phyloP scores from a whole-genome alignment of 2,888 invertebrate species.

The Drosophila fulvimacula region DNA sequence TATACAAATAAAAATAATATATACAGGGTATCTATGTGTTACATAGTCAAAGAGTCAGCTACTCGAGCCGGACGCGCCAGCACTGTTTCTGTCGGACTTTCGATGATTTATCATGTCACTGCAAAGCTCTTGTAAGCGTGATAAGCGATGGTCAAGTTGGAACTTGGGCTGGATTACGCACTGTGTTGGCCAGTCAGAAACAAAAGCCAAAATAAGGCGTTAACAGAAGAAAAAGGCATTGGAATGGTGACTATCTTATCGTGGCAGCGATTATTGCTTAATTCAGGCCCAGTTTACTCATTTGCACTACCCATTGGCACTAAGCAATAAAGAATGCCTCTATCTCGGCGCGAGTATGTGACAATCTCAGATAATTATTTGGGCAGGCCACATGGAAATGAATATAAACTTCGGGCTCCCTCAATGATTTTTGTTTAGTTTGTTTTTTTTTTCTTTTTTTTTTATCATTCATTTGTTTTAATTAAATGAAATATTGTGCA shows the following conservation, averaged over 20 bases:
- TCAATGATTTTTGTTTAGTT: conserved; percentile 2
- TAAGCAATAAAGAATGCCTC: conserved; percentile 56
- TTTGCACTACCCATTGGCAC: conserved; percentile 37
- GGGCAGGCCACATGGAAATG: conserved; percentile 22
- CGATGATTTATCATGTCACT: conserved; percentile 39
- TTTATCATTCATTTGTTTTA: conserved; percentile 28
- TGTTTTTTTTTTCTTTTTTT: background rate
- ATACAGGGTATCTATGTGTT: background rate
- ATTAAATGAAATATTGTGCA: conserved; percentile 36
- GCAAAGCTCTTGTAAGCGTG: conserved; percentile 28
- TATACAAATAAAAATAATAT: too few relatives aligned
- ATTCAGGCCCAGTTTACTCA: conserved; percentile 60
- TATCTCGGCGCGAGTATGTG: conserved; percentile 22
- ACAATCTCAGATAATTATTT: conserved; percentile 49
- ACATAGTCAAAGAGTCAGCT: background rate
- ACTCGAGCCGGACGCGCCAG: background rate
- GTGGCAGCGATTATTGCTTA: conserved; percentile 67
- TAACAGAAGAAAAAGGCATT: conserved; percentile 14
- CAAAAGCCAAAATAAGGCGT: conserved; percentile 8
- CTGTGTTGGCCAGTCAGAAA: conserved; percentile 13
- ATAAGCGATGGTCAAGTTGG: conserved; percentile 45
- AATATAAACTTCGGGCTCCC: conserved; percentile 25
- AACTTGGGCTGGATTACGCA: conserved; percentile 29
- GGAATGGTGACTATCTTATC: conserved; percentile 63
- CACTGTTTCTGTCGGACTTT: conserved; percentile 11